Evolutionary conservation across 2,888 invertebrate species (phyloP).

Genomic region (Mythimna ferrago): DNA sequence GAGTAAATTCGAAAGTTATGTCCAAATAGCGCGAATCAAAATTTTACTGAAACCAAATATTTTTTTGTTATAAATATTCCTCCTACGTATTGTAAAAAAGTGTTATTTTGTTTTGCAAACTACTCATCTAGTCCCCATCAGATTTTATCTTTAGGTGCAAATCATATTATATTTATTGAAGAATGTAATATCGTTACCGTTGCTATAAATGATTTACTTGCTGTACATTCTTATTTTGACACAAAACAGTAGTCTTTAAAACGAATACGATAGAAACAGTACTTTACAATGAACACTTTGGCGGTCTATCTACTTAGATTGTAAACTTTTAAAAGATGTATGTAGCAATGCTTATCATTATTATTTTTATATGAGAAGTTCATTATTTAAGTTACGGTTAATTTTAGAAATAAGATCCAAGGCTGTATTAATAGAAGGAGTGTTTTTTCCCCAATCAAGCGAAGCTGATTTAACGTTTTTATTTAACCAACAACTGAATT

Average conservation of each 20-base stretch:
- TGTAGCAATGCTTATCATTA: slow-evolving; percentile 83
- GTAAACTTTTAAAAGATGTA: slow-evolving; percentile 78
- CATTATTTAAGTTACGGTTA: slow-evolving; percentile 88
- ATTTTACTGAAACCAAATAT: slow-evolving; percentile 58
- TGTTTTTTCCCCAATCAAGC: slow-evolving; percentile 81
- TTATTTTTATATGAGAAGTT: slow-evolving; percentile 89
- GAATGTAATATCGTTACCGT: slow-evolving; percentile 53
- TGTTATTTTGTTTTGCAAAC: slow-evolving; percentile 48
- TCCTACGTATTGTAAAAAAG: slow-evolving; percentile 53
- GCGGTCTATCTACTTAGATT: slow-evolving; percentile 89
- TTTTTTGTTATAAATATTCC: slow-evolving; percentile 34
- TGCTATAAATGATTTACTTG: slow-evolving; percentile 45
- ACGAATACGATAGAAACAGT: slow-evolving; percentile 64
- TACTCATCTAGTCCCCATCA: slow-evolving; percentile 69
- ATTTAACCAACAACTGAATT: slow-evolving; percentile 72
- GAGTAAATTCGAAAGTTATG: slow-evolving; percentile 22
- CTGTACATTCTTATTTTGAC: slow-evolving; percentile 50
- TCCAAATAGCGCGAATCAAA: slow-evolving; percentile 41
- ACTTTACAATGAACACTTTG: slow-evolving; percentile 77
- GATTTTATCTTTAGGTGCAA: slow-evolving; percentile 68
- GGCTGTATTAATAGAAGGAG: slow-evolving; percentile 89
- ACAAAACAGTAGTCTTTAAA: slow-evolving; percentile 63
- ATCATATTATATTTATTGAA: slow-evolving; percentile 56
- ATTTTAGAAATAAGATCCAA: slow-evolving; percentile 88
- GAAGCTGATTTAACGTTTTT: slow-evolving; percentile 73